Evolutionary conservation across 2,888 invertebrate species (phyloP).

Genomic region (Zonitis immaculata): DNA sequence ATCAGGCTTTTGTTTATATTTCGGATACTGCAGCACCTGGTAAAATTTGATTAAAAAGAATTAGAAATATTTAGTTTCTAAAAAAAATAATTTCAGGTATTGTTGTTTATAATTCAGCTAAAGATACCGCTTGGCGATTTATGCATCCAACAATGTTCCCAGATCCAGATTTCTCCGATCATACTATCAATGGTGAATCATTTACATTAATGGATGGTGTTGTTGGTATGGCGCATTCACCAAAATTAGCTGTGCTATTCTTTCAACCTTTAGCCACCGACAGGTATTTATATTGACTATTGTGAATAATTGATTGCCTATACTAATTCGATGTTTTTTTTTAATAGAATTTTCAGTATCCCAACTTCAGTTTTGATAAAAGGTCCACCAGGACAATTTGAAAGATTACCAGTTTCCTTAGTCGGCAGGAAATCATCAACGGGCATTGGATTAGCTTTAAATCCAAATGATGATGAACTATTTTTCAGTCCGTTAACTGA

Average conservation of each 20-base stretch:
- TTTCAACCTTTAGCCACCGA: constrained; percentile 72
- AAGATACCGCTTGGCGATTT: constrained; percentile 75
- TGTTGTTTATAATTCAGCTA: constrained; percentile 62
- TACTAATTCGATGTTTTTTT: background rate
- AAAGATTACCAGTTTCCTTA: constrained; percentile 68
- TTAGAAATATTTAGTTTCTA: too few relatives aligned
- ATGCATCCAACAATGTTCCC: constrained; percentile 82
- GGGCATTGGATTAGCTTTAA: constrained; percentile 69
- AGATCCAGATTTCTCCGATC: constrained; percentile 72
- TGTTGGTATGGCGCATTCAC: constrained; percentile 65
- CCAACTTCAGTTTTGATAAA: constrained; percentile 67
- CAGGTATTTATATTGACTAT: constrained; percentile 52
- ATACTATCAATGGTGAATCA: constrained; percentile 62
- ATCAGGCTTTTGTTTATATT: constrained; percentile 74
- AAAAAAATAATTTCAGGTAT: constrained; percentile 45
- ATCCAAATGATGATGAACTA: constrained; percentile 67
- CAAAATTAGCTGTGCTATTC: constrained; percentile 59
- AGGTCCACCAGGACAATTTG: constrained; percentile 67
- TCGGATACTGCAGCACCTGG: constrained; percentile 79
- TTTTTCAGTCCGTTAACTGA: constrained; percentile 75
- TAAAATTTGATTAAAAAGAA: too few relatives aligned
- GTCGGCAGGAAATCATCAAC: constrained; percentile 82
- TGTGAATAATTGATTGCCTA: background rate
- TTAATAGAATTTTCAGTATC: constrained; percentile 67
- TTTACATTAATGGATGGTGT: constrained; percentile 73